Evolutionary conservation across 2,888 invertebrate genomes (phyloP).

Genomic region (Parnassius glacialis): DNA sequence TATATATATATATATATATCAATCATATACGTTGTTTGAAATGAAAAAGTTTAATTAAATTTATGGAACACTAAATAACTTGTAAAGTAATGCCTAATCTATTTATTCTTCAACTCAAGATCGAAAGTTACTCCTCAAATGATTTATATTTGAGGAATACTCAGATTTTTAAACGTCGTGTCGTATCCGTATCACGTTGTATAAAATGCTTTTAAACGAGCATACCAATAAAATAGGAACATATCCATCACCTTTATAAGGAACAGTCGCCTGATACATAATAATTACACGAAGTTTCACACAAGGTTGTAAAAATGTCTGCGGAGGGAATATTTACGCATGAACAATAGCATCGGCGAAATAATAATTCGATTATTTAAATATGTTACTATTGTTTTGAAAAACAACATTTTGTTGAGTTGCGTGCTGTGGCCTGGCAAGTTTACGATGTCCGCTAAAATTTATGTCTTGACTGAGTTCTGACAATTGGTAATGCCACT

Average conservation of each 20-base stretch:
- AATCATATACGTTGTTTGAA: too few relatives aligned
- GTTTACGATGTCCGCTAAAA: conserved; percentile 8
- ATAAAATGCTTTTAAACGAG: conserved; percentile 4
- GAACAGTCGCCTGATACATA: conserved; percentile 19
- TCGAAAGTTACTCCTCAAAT: too few relatives aligned
- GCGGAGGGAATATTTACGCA: conserved; percentile 19
- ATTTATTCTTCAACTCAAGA: too few relatives aligned
- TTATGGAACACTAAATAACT: too few relatives aligned
- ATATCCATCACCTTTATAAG: conserved; percentile 25
- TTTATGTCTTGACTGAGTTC: not conserved
- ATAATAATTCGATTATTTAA: conserved; percentile 12
- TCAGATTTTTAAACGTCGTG: not conserved
- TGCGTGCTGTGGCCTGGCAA: not conserved
- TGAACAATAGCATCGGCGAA: conserved; percentile 13
- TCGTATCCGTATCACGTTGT: conserved; percentile 15
- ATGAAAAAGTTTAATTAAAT: too few relatives aligned
- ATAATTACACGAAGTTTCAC: conserved; percentile 21
- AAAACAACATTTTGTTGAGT: conserved; percentile 5
- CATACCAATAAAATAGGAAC: conserved; percentile 21
- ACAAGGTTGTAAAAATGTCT: conserved; percentile 19
- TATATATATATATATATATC: too few relatives aligned
- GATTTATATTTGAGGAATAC: too few relatives aligned
- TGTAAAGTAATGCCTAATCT: too few relatives aligned
- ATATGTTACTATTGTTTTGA: conserved; percentile 15
- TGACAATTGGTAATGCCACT: too few relatives aligned